Percentiles rank a stretch among this genome's conserved stretches.
These are phyloP conservation scores for Laspeyria flexula DNA, from an alignment of 2,888 invertebrate species.

Conservation along the genomic window DNA sequence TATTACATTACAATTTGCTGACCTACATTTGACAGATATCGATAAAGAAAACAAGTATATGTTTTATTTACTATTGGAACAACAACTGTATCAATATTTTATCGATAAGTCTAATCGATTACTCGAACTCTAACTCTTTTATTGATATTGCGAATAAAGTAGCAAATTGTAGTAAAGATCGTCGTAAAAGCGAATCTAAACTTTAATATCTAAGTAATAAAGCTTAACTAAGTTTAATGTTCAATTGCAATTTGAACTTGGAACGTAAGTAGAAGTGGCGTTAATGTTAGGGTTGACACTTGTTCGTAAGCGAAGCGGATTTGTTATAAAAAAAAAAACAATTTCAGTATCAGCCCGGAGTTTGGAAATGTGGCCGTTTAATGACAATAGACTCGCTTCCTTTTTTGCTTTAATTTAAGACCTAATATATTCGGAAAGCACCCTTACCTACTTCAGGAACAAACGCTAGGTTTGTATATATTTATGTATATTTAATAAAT, in stretches of 20 bases:
- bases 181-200: constrained; percentile 32
- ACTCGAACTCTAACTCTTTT: neutral
- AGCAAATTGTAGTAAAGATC: constrained; percentile 22
- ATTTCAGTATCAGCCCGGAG: too few relatives aligned
- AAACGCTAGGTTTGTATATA: too few relatives aligned
- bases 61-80: neutral
- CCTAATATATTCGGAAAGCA: too few relatives aligned
- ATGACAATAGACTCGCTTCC: too few relatives aligned
- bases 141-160: constrained; percentile 12
- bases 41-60: too few relatives aligned
- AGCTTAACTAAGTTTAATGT: constrained; percentile 35
- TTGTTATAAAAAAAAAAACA: too few relatives aligned
- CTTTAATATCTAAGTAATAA: constrained; percentile 28
- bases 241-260: constrained; percentile 28
- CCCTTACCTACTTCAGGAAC: too few relatives aligned
- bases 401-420: too few relatives aligned
- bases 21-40: too few relatives aligned
- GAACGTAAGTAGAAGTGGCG: constrained; percentile 23
- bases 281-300: constrained; percentile 5
- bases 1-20: too few relatives aligned
- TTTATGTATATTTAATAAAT: too few relatives aligned
- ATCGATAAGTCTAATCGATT: neutral
- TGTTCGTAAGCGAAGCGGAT: constrained; percentile 20
- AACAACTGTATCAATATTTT: neutral
- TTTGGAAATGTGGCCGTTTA: too few relatives aligned